Percentiles rank a stretch among this genome's conserved stretches.
Evolutionary conservation across 2,888 invertebrate genomes (phyloP).

Genomic region (Tholera decimalis): DNA sequence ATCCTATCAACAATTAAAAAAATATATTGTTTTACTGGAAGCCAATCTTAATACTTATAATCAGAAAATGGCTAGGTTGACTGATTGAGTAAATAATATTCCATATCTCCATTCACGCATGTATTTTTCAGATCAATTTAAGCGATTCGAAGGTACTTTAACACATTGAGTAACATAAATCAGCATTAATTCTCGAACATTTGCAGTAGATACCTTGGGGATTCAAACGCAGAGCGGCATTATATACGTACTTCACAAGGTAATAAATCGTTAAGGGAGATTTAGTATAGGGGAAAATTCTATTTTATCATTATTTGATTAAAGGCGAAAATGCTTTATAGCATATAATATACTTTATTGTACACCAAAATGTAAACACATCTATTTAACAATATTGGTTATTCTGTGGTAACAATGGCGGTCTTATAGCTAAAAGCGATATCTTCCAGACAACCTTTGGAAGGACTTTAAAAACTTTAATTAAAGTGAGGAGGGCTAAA

Average conservation of each 20-base stretch:
- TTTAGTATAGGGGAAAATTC: constrained; percentile 35
- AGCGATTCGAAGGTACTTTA: constrained; percentile 22
- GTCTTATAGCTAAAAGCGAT: too few species aligned
- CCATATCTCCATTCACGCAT: not conserved
- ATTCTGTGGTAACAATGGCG: too few species aligned
- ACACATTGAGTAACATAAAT: constrained; percentile 39
- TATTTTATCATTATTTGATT: constrained; percentile 29
- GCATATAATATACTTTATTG: too few species aligned
- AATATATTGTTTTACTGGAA: too few species aligned
- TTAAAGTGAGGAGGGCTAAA: too few species aligned
- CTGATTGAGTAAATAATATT: not conserved
- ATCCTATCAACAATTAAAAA: too few species aligned
- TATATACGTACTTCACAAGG: constrained; percentile 34
- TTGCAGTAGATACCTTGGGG: constrained; percentile 37
- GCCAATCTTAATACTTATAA: too few species aligned
- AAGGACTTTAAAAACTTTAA: too few species aligned
- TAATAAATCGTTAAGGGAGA: constrained; percentile 52
- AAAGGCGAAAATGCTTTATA: not conserved
- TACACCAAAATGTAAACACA: too few species aligned
- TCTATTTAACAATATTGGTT: too few species aligned
- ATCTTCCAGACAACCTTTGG: too few species aligned
- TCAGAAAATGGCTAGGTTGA: too few species aligned
- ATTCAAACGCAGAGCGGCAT: constrained; percentile 36
- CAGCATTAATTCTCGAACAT: constrained; percentile 55
- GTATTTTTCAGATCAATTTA: constrained; percentile 14